Evolutionary conservation across 2,797 vertebrate species (phyloP).

Genomic region (Pygocentrus nattereri): DNA sequence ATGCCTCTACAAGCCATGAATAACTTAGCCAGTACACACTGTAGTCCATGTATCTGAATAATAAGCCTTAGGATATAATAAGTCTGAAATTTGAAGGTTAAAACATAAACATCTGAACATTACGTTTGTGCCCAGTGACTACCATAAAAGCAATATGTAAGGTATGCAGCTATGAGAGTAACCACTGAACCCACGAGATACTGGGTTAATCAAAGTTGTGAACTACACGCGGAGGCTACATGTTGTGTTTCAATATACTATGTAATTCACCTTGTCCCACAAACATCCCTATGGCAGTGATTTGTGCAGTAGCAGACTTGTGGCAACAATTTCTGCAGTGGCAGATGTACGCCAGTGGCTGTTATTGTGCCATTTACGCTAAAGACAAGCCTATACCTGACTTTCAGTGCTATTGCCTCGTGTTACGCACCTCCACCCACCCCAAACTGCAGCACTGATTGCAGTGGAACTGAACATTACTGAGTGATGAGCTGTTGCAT

Average conservation of each 20-base stretch:
- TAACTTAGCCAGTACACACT: too few species aligned
- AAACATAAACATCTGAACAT: too few species aligned
- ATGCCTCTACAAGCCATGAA: too few species aligned
- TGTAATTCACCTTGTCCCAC: not conserved
- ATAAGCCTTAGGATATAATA: too few species aligned
- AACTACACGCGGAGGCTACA: not conserved
- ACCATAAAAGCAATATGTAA: too few species aligned
- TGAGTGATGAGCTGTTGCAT: not conserved
- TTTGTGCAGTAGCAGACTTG: not conserved
- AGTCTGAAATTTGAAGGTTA: too few species aligned
- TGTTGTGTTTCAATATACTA: not conserved
- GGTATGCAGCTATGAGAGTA: too few species aligned
- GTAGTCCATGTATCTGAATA: too few species aligned
- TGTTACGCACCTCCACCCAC: not conserved
- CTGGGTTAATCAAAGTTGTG: not conserved
- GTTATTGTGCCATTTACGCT: not conserved
- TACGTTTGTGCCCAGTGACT: too few species aligned
- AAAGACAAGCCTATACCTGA: not conserved
- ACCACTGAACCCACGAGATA: too few species aligned
- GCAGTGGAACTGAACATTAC: not conserved
- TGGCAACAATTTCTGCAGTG: not conserved
- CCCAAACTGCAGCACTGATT: not conserved
- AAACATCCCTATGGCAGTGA: not conserved
- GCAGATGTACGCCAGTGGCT: not conserved
- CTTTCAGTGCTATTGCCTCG: not conserved